These are phyloP conservation scores for Microtus montanus DNA, from an alignment of 2,113 vertebrate genomes.

Conservation along the genomic window DNA sequence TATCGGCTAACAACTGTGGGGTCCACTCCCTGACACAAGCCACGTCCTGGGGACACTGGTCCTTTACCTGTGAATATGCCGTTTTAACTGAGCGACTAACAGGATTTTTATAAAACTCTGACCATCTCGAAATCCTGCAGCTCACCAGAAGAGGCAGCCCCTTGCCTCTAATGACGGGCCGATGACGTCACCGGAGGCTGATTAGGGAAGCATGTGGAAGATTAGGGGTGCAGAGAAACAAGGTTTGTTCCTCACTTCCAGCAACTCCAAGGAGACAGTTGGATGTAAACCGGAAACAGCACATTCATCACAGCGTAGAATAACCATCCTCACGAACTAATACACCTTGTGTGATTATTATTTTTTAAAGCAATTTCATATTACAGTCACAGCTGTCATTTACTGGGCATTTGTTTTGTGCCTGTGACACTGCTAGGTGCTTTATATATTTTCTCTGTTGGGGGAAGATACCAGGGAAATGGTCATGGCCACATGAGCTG, in stretches of 20 bases:
- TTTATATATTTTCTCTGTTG: slow-evolving; percentile 26
- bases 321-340: slow-evolving; percentile 35
- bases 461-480: slow-evolving; percentile 27
- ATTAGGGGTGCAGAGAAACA: not conserved
- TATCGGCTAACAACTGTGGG: not conserved
- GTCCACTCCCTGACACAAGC: not conserved
- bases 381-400: slow-evolving; percentile 25
- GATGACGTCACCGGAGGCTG: not conserved
- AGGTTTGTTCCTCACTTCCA: not conserved
- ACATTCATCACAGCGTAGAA: not conserved
- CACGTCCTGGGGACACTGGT: not conserved
- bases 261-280: slow-evolving; percentile 25
- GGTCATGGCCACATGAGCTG: slow-evolving; percentile 28
- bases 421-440: not conserved
- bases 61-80: not conserved
- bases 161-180: not conserved
- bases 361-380: slow-evolving; percentile 38
- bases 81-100: not conserved
- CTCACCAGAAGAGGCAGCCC: not conserved
- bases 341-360: not conserved
- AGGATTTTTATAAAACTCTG: not conserved
- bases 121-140: not conserved
- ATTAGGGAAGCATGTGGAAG: not conserved
- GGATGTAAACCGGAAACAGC: slow-evolving; percentile 2
- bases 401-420: not conserved